phyloP scores from a whole-genome alignment of 1,140 invertebrate species.

The Chionoecetes opilio region DNA sequence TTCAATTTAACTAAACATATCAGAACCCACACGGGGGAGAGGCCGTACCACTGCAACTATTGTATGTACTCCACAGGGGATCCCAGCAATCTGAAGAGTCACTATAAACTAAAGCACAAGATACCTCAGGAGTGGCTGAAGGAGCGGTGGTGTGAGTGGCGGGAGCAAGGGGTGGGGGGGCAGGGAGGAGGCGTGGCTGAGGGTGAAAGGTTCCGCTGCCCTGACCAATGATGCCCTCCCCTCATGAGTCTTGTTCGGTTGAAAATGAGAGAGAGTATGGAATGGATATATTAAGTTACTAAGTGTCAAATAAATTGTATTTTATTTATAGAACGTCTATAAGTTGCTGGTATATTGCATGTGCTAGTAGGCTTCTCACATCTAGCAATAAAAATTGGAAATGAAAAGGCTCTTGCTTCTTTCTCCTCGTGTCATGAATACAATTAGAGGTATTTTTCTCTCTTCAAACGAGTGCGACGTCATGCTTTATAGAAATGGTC shows the following conservation, averaged over 20 bases:
- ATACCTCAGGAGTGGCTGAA: slow-evolving; percentile 47
- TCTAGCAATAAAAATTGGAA: not conserved
- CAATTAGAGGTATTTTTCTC: too few species aligned
- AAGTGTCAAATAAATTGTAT: not conserved
- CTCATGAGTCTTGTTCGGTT: not conserved
- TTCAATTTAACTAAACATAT: slow-evolving; percentile 85
- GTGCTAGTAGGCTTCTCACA: not conserved
- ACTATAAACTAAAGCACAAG: slow-evolving; percentile 72
- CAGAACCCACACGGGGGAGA: slow-evolving; percentile 90
- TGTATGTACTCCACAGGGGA: slow-evolving; percentile 83
- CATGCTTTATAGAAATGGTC: too few species aligned
- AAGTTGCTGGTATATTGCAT: not conserved
- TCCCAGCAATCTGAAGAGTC: slow-evolving; percentile 78
- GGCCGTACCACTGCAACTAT: slow-evolving; percentile 89
- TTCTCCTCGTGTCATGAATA: not conserved
- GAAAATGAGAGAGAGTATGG: not conserved
- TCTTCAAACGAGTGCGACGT: too few species aligned
- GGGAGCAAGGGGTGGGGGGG: not conserved
- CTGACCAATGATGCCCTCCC: not conserved
- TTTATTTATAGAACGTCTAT: not conserved
- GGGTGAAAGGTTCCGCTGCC: not conserved
- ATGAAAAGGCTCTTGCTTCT: not conserved
- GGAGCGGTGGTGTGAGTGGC: not conserved
- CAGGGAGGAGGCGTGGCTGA: not conserved
- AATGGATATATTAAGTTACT: not conserved